Conservation (phyloP, 2,113 vertebrate species). For the Gyps fulvus region DNA sequence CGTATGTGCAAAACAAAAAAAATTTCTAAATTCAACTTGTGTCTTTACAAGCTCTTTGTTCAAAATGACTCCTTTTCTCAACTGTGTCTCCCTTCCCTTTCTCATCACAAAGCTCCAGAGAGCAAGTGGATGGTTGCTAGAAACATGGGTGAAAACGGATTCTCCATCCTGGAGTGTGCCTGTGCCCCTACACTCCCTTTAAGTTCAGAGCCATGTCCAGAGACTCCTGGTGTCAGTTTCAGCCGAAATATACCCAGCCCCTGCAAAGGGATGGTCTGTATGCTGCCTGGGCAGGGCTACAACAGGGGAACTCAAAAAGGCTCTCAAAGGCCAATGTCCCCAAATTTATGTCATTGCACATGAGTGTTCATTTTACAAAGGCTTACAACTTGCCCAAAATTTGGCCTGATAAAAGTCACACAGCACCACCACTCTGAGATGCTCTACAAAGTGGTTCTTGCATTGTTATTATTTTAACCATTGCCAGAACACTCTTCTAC, state of each 20-base stretch:
- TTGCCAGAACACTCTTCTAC: neutral
- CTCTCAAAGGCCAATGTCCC: neutral
- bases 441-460: neutral
- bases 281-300: neutral
- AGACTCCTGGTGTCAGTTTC: neutral
- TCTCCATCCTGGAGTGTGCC: neutral
- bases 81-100: neutral
- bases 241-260: neutral
- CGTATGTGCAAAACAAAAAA: accelerated
- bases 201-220: neutral
- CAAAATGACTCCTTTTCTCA: neutral
- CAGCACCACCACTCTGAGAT: accelerated
- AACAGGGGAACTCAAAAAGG: neutral
- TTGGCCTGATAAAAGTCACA: neutral
- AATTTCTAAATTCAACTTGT: neutral
- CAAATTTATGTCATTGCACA: neutral
- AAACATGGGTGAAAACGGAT: neutral
- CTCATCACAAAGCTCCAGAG: neutral
- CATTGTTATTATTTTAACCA: neutral
- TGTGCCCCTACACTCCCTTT: neutral
- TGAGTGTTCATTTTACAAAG: neutral
- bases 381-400: neutral
- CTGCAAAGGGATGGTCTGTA: neutral
- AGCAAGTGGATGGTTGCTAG: neutral
- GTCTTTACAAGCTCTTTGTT: neutral